Evolutionary conservation across 2,797 vertebrate genomes (phyloP).

Genomic region (Buphagus erythrorhynchus): DNA sequence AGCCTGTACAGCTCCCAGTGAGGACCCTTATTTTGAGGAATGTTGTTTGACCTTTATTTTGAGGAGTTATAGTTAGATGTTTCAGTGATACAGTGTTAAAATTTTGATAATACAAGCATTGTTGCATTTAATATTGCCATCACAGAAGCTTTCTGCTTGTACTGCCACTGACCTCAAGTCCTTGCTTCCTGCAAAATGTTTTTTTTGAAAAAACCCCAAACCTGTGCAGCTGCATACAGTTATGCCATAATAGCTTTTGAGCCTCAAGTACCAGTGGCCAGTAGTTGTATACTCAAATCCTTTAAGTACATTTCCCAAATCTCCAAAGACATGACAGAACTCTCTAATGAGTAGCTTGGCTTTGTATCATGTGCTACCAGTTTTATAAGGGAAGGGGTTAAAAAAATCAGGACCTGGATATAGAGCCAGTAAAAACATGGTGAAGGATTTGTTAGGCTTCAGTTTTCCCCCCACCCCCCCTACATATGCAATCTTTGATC

Average conservation of each 20-base stretch:
- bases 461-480: fast-evolving
- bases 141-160: background rate
- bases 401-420: background rate
- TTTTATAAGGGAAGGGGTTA: background rate
- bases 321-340: background rate
- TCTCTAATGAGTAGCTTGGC: background rate
- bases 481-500: background rate
- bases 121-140: background rate
- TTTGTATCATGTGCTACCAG: background rate
- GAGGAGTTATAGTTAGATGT: too few species aligned
- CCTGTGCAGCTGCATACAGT: background rate
- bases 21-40: background rate
- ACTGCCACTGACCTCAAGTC: background rate
- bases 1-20: background rate
- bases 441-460: background rate
- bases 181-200: fast-evolving
- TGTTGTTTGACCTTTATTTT: background rate
- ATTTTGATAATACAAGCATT: background rate
- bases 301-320: background rate
- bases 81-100: fast-evolving
- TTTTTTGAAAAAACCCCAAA: fast-evolving
- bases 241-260: background rate
- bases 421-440: fast-evolving
- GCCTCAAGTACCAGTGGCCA: background rate
- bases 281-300: background rate